Conservation (phyloP, 1,140 invertebrate genomes). For the Aphidius ervi region DNA sequence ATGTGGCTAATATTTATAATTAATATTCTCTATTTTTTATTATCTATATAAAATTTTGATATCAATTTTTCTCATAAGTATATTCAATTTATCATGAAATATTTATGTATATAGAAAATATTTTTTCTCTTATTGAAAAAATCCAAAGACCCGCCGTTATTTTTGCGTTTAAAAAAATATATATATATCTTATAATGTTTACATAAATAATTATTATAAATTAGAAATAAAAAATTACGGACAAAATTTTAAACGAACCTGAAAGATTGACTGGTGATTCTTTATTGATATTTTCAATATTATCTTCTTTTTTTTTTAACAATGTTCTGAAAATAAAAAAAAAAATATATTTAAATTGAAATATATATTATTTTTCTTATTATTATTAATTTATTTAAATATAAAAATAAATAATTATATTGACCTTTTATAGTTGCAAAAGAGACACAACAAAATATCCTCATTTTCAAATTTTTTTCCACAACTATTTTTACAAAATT, state of each 20-base stretch:
- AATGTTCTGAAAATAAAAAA: conserved; percentile 33
- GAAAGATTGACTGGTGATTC: conserved; percentile 32
- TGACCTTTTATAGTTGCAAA: conserved; percentile 46
- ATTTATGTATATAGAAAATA: too few relatives aligned
- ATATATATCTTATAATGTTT: too few relatives aligned
- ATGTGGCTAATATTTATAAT: too few relatives aligned
- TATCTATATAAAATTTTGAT: conserved; percentile 1
- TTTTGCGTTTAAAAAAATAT: too few relatives aligned
- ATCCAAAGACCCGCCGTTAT: too few relatives aligned
- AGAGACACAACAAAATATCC: conserved; percentile 40
- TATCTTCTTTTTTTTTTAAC: conserved; percentile 35
- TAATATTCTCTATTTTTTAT: too few relatives aligned
- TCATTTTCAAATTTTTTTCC: conserved; percentile 37
- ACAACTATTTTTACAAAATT: conserved; percentile 39
- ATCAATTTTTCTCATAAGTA: background rate
- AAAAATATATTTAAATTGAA: too few relatives aligned
- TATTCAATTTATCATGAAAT: background rate
- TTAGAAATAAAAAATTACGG: too few relatives aligned
- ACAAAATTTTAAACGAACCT: conserved; percentile 29
- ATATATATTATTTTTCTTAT: background rate
- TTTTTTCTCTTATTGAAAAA: too few relatives aligned
- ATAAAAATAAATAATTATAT: background rate
- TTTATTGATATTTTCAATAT: conserved; percentile 26
- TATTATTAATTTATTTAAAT: too few relatives aligned
- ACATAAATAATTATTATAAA: too few relatives aligned